These are phyloP conservation scores for Quadriops clusia DNA, from an alignment of 2,888 invertebrate genomes.

Conservation along the genomic window DNA sequence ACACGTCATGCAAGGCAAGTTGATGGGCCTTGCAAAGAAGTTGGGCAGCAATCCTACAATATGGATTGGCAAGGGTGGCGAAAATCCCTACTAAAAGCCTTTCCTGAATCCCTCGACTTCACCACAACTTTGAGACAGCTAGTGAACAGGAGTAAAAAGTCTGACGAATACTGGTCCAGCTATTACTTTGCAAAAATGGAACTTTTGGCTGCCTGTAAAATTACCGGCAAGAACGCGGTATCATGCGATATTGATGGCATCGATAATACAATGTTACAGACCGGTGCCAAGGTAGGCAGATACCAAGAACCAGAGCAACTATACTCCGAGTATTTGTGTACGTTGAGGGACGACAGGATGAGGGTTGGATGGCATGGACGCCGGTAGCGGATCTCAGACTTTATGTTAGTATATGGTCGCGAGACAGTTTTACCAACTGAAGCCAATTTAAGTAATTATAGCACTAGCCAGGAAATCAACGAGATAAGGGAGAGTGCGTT, in stretches of 20 bases:
- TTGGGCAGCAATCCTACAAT: not conserved
- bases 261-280: not conserved
- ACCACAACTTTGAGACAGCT: not conserved
- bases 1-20: not conserved
- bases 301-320: not conserved
- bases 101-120: not conserved
- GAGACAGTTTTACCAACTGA: too few relatives aligned
- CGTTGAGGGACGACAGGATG: too few relatives aligned
- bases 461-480: conserved; percentile 7
- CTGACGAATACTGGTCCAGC: not conserved
- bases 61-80: not conserved
- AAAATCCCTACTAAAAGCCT: not conserved
- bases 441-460: too few relatives aligned
- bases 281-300: not conserved
- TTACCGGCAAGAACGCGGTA: not conserved
- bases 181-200: not conserved
- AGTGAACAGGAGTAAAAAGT: not conserved
- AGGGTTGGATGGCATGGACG: too few relatives aligned
- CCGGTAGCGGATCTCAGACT: conserved; percentile 12
- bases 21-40: not conserved
- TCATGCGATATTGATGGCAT: conserved; percentile 1
- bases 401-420: too few relatives aligned
- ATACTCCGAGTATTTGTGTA: conserved; percentile 1
- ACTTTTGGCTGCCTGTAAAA: not conserved
- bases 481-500: conserved; percentile 9